A percentile compares a stretch with the other conserved stretches of the same genome.
Evolutionary conservation across 2,888 invertebrate genomes (phyloP).

Genomic region (Trypoxylon attenuatum): DNA sequence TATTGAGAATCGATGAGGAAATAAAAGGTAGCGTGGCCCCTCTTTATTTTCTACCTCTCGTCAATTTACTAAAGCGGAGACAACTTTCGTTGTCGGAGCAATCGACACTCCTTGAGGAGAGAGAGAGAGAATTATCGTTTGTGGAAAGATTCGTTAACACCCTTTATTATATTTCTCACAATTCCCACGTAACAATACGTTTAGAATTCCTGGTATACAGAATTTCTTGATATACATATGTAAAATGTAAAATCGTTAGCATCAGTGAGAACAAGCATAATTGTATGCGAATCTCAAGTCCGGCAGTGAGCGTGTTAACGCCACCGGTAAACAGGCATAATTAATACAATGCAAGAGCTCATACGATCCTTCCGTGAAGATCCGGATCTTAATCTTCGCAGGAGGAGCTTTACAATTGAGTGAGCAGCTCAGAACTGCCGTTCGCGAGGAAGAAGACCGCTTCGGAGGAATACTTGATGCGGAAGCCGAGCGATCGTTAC

Average conservation of each 20-base stretch:
- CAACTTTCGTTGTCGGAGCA: too few species aligned
- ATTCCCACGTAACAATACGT: too few species aligned
- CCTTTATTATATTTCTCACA: too few species aligned
- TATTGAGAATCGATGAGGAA: constrained; percentile 28
- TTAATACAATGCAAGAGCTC: background rate
- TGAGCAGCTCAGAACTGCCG: background rate
- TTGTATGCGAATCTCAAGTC: too few species aligned
- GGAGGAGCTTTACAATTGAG: background rate
- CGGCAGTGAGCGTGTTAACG: too few species aligned
- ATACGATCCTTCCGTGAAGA: background rate
- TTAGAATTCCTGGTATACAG: too few species aligned
- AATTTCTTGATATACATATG: too few species aligned
- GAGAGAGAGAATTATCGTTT: too few species aligned
- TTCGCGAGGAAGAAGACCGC: background rate
- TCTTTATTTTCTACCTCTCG: background rate
- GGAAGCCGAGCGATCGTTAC: background rate
- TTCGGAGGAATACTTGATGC: background rate
- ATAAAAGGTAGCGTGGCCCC: background rate
- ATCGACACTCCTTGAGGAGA: too few species aligned
- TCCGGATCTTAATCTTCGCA: background rate
- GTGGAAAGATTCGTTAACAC: too few species aligned
- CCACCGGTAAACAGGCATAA: background rate
- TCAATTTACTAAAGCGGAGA: background rate
- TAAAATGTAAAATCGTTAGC: too few species aligned
- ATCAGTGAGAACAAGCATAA: too few species aligned